These are phyloP conservation scores for Tupaia chinensis DNA, from an alignment of 2,113 vertebrate genomes.

Conservation along the genomic window DNA sequence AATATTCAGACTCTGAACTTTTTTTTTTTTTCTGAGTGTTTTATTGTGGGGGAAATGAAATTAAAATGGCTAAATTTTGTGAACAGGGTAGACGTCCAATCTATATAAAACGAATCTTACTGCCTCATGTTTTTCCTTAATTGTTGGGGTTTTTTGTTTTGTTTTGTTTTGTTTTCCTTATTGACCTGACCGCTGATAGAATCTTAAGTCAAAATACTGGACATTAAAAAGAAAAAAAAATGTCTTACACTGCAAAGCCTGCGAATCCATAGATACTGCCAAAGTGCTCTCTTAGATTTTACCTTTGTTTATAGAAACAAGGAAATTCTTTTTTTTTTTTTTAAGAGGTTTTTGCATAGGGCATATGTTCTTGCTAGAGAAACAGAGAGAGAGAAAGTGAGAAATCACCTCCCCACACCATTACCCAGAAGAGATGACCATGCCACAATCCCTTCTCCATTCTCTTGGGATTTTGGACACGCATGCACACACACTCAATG, in stretches of 20 bases:
- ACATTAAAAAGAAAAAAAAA: background rate
- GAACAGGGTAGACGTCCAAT: background rate
- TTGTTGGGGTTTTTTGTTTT: background rate
- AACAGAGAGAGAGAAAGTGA: too few relatives aligned
- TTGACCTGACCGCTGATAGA: background rate
- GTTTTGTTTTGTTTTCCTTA: too few relatives aligned
- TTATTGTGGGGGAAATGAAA: constrained; percentile 22
- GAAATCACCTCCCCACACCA: too few relatives aligned
- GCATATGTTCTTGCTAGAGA: too few relatives aligned
- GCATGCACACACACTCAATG: too few relatives aligned
- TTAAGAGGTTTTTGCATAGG: too few relatives aligned
- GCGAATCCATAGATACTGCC: background rate
- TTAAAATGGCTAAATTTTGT: constrained; percentile 31
- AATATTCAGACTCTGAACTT: background rate
- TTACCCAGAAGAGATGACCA: too few relatives aligned
- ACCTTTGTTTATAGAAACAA: background rate
- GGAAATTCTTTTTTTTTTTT: too few relatives aligned
- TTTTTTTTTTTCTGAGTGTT: background rate
- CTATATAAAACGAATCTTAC: background rate
- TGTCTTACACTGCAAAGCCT: background rate
- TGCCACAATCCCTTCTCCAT: too few relatives aligned
- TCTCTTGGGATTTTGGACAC: too few relatives aligned
- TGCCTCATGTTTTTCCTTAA: background rate
- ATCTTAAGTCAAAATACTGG: background rate
- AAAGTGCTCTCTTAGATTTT: background rate